Base-by-base conservation (phyloP, 2,113 vertebrate species). In the Orcinus orca region DNA sequence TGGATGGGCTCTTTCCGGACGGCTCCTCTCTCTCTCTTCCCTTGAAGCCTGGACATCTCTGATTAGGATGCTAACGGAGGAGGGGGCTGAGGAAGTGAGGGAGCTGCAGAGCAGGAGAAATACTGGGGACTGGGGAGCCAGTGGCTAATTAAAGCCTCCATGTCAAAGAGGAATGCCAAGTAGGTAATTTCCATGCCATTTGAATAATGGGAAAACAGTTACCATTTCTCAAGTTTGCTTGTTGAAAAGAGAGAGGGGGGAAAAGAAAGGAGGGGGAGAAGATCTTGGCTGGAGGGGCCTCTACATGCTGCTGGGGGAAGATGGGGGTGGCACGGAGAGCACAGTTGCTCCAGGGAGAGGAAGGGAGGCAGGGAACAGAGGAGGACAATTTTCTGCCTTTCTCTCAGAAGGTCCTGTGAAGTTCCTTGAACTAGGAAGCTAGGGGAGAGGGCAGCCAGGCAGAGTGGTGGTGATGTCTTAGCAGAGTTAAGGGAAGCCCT, bases 161-260 rank as follows among this genome's bases (percentile, higher is more conserved):
- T 93, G 97, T 98, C 97, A 97, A 98, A 97, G 88, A 97, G 87
- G 97, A 98, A 97, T 96, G 97, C 96, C 98, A 98, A 97, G 96
- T 92, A 88, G 93, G 87, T 94, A 94, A 98, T 98, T 98, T 98
- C 94, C 97, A 97, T 97, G 96, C 88, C 60, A 97, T 98, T 97
- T 97, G 96, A 98, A 98, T 98, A 98, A 97, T 96, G 95, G 97
- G 91, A 65, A 97, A 97, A 85, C 47, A 25, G 82, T 97, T 96
- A 97, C 96, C 94, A 77, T 96, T 95, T 97, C 96, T 97, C 92
- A 82, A 90, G 94, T 98, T 96, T 70, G 88, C 95, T 92, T 90
- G 67, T 93, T 88, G 88, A 90, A 94, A 81, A 89, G 71, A 90
- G 58, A 85, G 74, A 60, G 26, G 36, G 26, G 53, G 8, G 38